A percentile compares a stretch with the other conserved stretches of the same genome.
phyloP scores from a whole-genome alignment of 2,888 invertebrate species.

The Patella ulyssiponensis region DNA sequence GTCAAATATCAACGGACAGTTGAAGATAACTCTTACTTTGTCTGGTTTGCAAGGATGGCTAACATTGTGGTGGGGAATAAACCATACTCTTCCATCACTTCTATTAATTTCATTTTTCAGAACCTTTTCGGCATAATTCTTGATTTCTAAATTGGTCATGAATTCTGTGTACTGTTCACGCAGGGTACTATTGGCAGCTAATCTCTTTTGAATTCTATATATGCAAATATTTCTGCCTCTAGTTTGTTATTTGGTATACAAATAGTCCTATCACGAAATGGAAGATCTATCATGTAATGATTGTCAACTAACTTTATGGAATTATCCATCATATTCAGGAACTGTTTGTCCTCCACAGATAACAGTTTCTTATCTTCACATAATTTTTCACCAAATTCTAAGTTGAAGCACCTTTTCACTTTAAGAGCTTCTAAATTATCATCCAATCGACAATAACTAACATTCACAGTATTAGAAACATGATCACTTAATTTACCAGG shows the following conservation, averaged over 20 bases:
- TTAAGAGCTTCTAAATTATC: constrained; percentile 88
- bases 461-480: neutral
- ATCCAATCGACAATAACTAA: constrained; percentile 72
- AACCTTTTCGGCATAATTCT: constrained; percentile 29
- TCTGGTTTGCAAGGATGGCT: constrained; percentile 15
- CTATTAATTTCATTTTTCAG: constrained; percentile 1
- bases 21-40: constrained; percentile 35
- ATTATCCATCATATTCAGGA: constrained; percentile 20
- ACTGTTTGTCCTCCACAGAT: constrained; percentile 25
- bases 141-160: constrained; percentile 24
- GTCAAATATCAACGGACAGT: constrained; percentile 33
- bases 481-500: constrained; percentile 5
- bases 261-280: constrained; percentile 14
- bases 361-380: constrained; percentile 76
- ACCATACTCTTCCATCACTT: constrained; percentile 11
- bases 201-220: constrained; percentile 12
- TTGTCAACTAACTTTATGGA: constrained; percentile 17
- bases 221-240: constrained; percentile 13
- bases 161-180: constrained; percentile 12
- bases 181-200: neutral
- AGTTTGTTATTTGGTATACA: constrained; percentile 23
- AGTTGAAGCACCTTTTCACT: constrained; percentile 77
- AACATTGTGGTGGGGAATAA: constrained; percentile 23
- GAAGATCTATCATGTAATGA: constrained; percentile 24
- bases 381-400: constrained; percentile 41